Conservation (phyloP, 2,113 vertebrate species). For the Eupsittula cactorum region DNA sequence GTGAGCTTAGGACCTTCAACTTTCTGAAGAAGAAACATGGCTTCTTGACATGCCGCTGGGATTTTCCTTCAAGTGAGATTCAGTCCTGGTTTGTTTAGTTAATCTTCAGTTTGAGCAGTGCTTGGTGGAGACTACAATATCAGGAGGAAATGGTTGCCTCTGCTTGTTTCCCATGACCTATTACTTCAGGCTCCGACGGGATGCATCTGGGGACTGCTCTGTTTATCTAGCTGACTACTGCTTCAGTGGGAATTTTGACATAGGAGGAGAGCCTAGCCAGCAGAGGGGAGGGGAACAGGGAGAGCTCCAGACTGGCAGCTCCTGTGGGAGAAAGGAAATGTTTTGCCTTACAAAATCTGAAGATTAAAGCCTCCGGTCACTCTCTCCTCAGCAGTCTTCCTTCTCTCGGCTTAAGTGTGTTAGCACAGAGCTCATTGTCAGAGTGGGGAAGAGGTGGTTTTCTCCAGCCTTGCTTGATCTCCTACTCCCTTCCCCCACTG, state of each 20-base stretch:
- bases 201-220: constrained; percentile 45
- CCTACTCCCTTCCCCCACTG: constrained; percentile 31
- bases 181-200: constrained; percentile 41
- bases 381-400: background rate
- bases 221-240: constrained; percentile 62
- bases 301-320: background rate
- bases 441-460: background rate
- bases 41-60: background rate
- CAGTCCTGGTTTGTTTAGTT: constrained; percentile 3
- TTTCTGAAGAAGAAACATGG: background rate
- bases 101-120: background rate
- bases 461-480: constrained; percentile 17
- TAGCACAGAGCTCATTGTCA: background rate
- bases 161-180: constrained; percentile 60
- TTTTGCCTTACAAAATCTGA: constrained; percentile 27
- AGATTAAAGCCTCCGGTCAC: constrained; percentile 37
- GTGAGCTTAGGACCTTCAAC: background rate
- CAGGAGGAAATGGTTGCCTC: constrained; percentile 54
- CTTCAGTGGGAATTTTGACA: constrained; percentile 53
- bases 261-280: constrained; percentile 1
- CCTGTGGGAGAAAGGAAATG: constrained; percentile 41
- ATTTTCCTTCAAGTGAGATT: background rate
- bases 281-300: background rate
- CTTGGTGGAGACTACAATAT: constrained; percentile 23
- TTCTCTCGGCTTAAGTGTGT: constrained; percentile 26